These are phyloP conservation scores for Ochlodes sylvanus DNA, from an alignment of 2,888 invertebrate species.

Conservation along the genomic window DNA sequence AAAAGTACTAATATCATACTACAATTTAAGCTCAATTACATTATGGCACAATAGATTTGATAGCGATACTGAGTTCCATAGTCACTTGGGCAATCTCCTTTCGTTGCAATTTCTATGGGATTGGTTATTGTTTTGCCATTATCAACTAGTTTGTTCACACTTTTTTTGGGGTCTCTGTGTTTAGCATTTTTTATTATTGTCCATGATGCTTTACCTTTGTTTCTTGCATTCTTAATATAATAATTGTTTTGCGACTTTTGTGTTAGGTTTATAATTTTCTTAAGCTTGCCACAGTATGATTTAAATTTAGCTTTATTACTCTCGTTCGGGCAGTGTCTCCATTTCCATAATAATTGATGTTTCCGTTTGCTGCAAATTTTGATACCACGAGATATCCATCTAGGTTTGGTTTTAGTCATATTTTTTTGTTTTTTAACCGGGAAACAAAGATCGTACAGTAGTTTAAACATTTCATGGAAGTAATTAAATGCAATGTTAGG, in stretches of 20 bases:
- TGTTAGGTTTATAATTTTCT: slow-evolving; percentile 26
- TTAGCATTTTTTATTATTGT: slow-evolving; percentile 30
- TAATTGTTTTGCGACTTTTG: slow-evolving; percentile 31
- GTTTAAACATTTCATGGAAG: slow-evolving; percentile 17
- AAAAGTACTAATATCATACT: too few relatives aligned
- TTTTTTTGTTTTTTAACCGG: slow-evolving; percentile 22
- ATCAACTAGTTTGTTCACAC: too few relatives aligned
- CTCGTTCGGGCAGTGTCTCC: slow-evolving; percentile 2
- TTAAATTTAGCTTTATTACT: slow-evolving; percentile 25
- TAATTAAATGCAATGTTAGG: slow-evolving; percentile 12
- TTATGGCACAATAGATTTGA: too few relatives aligned
- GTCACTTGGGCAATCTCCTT: too few relatives aligned
- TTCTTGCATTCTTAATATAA: slow-evolving; percentile 18
- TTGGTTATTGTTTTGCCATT: too few relatives aligned
- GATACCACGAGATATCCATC: slow-evolving; percentile 32
- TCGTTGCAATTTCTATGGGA: too few relatives aligned
- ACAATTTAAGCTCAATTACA: too few relatives aligned
- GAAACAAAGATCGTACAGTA: slow-evolving; percentile 29
- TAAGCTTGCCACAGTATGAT: slow-evolving; percentile 6
- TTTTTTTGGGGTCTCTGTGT: slow-evolving; percentile 2
- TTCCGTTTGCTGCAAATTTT: slow-evolving; percentile 33
- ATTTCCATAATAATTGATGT: slow-evolving; percentile 31
- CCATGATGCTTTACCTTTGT: slow-evolving; percentile 36
- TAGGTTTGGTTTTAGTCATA: slow-evolving; percentile 3
- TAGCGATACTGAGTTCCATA: too few relatives aligned